Percentiles rank a stretch among this genome's conserved stretches.
Evolutionary conservation across 2,888 invertebrate genomes (phyloP).

Genomic region (Anodontia alba): DNA sequence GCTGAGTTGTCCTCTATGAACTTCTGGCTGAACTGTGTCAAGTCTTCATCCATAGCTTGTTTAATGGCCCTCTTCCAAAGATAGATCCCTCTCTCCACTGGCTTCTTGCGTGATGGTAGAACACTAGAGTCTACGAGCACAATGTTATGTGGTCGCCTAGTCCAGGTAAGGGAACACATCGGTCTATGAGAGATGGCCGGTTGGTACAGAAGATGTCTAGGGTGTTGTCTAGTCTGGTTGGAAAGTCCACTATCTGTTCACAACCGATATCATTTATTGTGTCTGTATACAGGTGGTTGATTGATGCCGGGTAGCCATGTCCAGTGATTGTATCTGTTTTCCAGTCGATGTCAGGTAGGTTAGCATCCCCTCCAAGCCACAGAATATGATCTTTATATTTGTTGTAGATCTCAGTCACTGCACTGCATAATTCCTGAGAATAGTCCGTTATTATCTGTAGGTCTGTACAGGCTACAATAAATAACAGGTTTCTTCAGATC

Average conservation of each 20-base stretch:
- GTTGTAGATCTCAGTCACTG: background rate
- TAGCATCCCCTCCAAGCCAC: constrained; percentile 29
- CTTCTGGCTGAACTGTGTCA: background rate
- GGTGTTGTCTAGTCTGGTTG: constrained; percentile 28
- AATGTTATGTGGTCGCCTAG: constrained; percentile 39
- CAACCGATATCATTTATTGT: too few relatives aligned
- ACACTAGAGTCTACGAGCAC: constrained; percentile 20
- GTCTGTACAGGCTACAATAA: constrained; percentile 35
- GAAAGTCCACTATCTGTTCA: constrained; percentile 27
- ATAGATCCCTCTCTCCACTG: constrained; percentile 18
- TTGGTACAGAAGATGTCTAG: constrained; percentile 32
- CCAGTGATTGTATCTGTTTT: constrained; percentile 12
- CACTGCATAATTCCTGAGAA: constrained; percentile 13
- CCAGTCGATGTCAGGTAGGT: constrained; percentile 48
- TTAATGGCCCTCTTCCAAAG: constrained; percentile 26
- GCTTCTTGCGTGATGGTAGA: constrained; percentile 16
- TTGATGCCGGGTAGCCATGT: background rate
- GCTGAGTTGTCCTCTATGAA: background rate
- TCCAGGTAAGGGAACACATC: constrained; percentile 17
- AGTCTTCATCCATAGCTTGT: background rate
- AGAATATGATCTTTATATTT: constrained; percentile 1
- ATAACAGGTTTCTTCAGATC: constrained; percentile 33
- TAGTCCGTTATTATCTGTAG: constrained; percentile 30
- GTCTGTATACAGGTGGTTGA: constrained; percentile 23
- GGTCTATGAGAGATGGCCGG: constrained; percentile 23